Conservation (phyloP, 2,113 vertebrate species). For the Austrofundulus limnaeus region DNA sequence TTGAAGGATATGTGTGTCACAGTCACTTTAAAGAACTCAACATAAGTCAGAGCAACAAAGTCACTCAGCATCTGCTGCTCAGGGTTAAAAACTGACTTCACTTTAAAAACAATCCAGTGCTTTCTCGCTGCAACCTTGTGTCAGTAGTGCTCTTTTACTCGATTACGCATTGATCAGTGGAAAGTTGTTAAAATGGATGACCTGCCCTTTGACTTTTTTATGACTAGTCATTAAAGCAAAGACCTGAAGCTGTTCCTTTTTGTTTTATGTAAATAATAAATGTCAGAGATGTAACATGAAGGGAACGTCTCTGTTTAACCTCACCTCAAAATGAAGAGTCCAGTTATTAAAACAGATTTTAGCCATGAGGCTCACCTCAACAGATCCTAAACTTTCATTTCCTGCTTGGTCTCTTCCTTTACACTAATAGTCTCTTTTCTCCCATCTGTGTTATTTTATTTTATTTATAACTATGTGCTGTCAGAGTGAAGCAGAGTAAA, state of each 20-base stretch:
- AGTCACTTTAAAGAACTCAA: conserved; percentile 31
- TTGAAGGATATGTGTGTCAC: too few species aligned
- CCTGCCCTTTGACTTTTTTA: conserved; percentile 26
- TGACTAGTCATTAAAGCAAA: not conserved
- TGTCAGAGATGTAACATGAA: conserved; percentile 7
- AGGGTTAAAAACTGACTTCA: conserved; percentile 34
- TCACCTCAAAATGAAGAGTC: conserved; percentile 31
- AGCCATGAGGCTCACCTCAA: conserved; percentile 30
- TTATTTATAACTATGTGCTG: conserved; percentile 20
- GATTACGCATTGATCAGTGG: conserved; percentile 13
- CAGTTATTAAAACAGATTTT: conserved; percentile 29
- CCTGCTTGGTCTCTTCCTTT: conserved; percentile 52
- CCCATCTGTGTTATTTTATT: conserved; percentile 19
- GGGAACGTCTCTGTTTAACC: conserved; percentile 7
- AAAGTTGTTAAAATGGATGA: not conserved
- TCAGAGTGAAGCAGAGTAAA: conserved; percentile 39
- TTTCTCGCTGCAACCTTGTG: not conserved
- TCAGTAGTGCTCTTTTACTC: not conserved
- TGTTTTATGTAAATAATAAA: not conserved
- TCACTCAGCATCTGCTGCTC: conserved; percentile 37
- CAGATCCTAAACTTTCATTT: conserved; percentile 57
- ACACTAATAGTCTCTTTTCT: conserved; percentile 44
- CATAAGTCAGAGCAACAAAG: conserved; percentile 32
- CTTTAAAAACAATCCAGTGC: conserved; percentile 4
- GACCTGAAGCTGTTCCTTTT: not conserved